A percentile compares a stretch with the other conserved stretches of the same genome.
phyloP scores from a whole-genome alignment of 2,888 invertebrate genomes.

The Myopa tessellatipennis region DNA sequence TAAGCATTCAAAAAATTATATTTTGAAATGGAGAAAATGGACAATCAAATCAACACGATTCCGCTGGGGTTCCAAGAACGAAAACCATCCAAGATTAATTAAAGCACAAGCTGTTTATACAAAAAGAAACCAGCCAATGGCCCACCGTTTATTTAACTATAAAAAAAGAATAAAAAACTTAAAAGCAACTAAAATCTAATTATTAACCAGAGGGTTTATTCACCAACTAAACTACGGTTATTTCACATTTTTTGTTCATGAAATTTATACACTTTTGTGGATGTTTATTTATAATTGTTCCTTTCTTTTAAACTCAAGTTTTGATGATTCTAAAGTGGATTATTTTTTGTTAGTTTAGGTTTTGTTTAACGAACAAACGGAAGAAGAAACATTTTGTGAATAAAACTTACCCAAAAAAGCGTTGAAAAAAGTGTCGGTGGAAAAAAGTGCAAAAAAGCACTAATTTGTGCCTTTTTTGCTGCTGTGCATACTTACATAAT shows the following conservation, averaged over 20 bases:
- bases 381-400: background rate
- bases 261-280: background rate
- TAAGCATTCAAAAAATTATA: no score
- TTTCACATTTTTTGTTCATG: background rate
- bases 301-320: slow-evolving; percentile 1
- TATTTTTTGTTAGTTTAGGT: no score
- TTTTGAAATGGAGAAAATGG: no score
- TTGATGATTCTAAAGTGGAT: background rate
- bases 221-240: slow-evolving; percentile 14
- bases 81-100: no score
- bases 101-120: no score
- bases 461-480: background rate
- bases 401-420: slow-evolving; percentile 29
- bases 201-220: background rate
- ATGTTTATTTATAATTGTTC: slow-evolving; percentile 13
- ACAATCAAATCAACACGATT: no score
- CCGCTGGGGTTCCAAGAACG: no score
- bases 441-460: background rate
- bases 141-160: background rate
- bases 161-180: background rate
- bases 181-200: slow-evolving; percentile 8
- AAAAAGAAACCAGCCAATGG: no score
- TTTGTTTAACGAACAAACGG: no score
- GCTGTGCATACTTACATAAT: slow-evolving; percentile 30
- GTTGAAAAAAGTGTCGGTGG: slow-evolving; percentile 1